Evolutionary conservation across 2,113 vertebrate genomes (phyloP).

Genomic region (Clinocottus analis): DNA sequence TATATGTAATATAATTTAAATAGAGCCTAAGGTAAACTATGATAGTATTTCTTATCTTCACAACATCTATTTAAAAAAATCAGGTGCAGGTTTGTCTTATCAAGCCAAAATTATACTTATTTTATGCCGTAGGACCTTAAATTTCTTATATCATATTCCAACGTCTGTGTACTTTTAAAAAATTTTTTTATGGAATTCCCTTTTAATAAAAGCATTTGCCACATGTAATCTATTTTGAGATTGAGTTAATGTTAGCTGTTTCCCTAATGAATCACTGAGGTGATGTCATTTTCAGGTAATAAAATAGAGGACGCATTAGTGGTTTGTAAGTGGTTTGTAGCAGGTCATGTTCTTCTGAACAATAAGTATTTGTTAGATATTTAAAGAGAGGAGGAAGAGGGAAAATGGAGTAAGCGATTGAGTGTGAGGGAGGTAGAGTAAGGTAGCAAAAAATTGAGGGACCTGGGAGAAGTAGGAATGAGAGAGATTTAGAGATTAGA

Average conservation of each 20-base stretch:
- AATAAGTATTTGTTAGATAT: not conserved
- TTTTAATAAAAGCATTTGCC: too few species aligned
- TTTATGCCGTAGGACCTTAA: not conserved
- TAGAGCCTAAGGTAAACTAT: too few species aligned
- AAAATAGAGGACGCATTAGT: too few species aligned
- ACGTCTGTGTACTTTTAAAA: not conserved
- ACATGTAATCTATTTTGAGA: too few species aligned
- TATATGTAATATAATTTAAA: too few species aligned
- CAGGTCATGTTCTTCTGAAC: not conserved
- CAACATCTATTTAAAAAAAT: not conserved
- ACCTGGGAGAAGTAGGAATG: not conserved
- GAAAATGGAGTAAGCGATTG: not conserved
- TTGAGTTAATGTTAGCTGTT: too few species aligned
- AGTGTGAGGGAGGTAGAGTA: not conserved
- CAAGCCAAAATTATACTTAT: not conserved
- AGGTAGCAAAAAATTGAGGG: not conserved
- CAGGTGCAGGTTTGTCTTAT: not conserved
- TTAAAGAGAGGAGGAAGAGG: not conserved
- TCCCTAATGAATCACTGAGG: too few species aligned
- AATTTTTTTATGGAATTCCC: not conserved
- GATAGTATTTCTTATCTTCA: not conserved
- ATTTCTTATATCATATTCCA: not conserved
- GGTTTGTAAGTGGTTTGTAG: too few species aligned
- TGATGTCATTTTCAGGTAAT: too few species aligned
- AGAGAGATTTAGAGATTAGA: slow-evolving; percentile 14